Conservation (phyloP, 1,140 invertebrate species). For the Calliphora vicina region DNA sequence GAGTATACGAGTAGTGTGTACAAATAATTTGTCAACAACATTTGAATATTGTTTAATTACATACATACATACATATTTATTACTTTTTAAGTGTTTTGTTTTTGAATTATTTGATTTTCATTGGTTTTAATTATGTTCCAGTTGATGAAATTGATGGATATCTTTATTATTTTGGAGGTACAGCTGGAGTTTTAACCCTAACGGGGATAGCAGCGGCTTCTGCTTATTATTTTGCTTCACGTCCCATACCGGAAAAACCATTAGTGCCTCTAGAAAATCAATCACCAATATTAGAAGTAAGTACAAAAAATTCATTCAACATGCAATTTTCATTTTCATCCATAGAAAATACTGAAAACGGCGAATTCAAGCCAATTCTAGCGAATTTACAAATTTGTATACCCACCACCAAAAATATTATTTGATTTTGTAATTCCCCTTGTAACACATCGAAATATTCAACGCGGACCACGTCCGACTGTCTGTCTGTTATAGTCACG, state of each 20-base stretch:
- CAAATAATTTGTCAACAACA: no score
- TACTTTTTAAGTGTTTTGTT: slow-evolving; percentile 10
- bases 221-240: slow-evolving; percentile 75
- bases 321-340: no score
- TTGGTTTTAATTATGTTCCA: slow-evolving; percentile 45
- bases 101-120: not conserved
- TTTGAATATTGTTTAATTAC: no score
- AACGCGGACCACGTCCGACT: no score
- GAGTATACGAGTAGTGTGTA: no score
- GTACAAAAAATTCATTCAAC: slow-evolving; percentile 43
- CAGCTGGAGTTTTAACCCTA: slow-evolving; percentile 76
- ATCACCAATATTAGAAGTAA: slow-evolving; percentile 73
- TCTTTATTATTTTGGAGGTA: slow-evolving; percentile 78
- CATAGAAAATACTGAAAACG: no score
- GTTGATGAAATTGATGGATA: slow-evolving; percentile 79
- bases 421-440: no score
- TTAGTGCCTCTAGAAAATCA: slow-evolving; percentile 79
- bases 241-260: slow-evolving; percentile 76
- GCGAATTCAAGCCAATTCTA: no score
- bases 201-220: slow-evolving; percentile 78
- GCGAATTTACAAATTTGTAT: no score
- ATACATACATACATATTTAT: slow-evolving; percentile 1
- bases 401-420: no score
- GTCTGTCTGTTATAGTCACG: no score
- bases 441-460: no score